Conservation (phyloP, 2,888 invertebrate species). For the Zootermopsis nevadensis region DNA sequence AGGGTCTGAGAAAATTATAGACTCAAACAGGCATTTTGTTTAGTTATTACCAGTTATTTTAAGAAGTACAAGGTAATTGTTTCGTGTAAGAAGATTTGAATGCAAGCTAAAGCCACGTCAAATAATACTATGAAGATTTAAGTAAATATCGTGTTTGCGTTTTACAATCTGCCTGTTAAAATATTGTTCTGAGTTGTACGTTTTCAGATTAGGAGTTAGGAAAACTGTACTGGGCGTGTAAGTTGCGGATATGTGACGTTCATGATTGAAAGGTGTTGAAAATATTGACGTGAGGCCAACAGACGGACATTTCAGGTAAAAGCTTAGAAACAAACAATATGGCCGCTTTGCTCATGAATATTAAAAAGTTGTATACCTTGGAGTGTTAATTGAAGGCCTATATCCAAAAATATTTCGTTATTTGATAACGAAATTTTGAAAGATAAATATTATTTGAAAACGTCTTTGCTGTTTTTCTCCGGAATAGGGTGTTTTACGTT, state of each 20-base stretch:
- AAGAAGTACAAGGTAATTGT: no score
- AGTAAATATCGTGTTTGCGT: no score
- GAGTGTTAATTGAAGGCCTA: conserved; percentile 36
- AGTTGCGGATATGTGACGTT: not conserved
- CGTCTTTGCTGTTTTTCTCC: conserved; percentile 39
- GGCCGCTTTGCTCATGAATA: conserved; percentile 32
- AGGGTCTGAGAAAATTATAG: no score
- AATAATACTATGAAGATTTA: no score
- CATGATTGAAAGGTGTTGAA: not conserved
- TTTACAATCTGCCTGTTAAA: no score
- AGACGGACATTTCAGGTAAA: not conserved
- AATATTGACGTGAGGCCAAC: not conserved
- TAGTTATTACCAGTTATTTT: no score
- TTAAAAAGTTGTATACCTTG: conserved; percentile 23
- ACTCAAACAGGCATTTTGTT: no score
- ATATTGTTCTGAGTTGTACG: no score
- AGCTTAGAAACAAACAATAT: not conserved
- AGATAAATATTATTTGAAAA: conserved; percentile 28
- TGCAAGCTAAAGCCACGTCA: no score
- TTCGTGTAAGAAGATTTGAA: no score
- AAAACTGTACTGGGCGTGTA: not conserved
- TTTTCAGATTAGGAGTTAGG: not conserved
- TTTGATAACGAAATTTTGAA: conserved; percentile 7
- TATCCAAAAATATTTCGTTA: conserved; percentile 14
- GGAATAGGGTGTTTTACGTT: conserved; percentile 33